A percentile compares a stretch with the other conserved stretches of the same genome.
These are phyloP conservation scores for Trematocara marginatum DNA, from an alignment of 2,113 vertebrate species.

Conservation along the genomic window DNA sequence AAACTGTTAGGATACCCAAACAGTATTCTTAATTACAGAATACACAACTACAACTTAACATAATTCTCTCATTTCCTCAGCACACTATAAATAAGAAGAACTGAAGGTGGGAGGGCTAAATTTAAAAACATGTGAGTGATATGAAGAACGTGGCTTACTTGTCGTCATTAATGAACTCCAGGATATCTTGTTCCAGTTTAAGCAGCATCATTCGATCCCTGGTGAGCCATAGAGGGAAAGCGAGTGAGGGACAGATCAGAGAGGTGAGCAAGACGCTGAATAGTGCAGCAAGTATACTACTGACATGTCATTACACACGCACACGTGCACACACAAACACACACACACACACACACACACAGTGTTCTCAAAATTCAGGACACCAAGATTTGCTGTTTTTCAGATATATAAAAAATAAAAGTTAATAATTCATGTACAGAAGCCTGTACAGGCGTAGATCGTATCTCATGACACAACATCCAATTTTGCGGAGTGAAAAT, in stretches of 20 bases:
- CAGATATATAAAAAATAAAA: background rate
- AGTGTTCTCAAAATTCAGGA: background rate
- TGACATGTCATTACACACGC: background rate
- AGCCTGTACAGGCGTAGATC: accelerated
- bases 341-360: accelerated
- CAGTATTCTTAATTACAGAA: background rate
- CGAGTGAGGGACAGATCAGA: background rate
- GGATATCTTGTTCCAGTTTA: conserved; percentile 99
- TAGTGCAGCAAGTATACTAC: background rate
- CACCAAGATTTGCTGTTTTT: accelerated
- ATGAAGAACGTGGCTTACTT: conserved; percentile 79
- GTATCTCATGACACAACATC: background rate
- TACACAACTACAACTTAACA: background rate
- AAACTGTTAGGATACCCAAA: background rate
- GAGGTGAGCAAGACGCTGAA: background rate
- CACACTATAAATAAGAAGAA: conserved; percentile 24
- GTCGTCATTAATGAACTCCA: conserved; percentile 98
- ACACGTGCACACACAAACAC: accelerated
- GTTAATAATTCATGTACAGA: background rate
- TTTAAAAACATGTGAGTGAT: conserved; percentile 20
- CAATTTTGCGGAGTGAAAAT: background rate
- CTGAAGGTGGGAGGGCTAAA: background rate
- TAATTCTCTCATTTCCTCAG: conserved; percentile 14
- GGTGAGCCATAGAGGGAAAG: conserved; percentile 32
- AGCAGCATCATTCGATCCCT: conserved; percentile 99